Base-by-base conservation (phyloP, 2,113 vertebrate genomes). In the Thalassoma bifasciatum region DNA sequence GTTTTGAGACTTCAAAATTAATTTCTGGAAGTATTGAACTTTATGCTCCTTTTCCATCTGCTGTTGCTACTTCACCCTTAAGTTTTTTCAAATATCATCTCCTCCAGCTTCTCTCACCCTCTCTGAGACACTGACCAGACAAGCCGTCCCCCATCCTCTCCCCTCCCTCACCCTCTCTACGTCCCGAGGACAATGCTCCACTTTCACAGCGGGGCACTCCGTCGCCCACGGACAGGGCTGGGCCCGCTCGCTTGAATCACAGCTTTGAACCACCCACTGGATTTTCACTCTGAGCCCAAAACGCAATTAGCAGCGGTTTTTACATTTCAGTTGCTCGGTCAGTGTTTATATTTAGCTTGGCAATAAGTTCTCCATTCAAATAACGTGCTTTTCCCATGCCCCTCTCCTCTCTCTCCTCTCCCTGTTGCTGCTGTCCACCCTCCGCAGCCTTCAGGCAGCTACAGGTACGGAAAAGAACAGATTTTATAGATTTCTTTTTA, bases 251-350 rank as follows among this genome's bases (percentile, higher is more conserved):
- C 81, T 74, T 91, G 87, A 91, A 85, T 88, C 81, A 42, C 59
- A 69, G 80, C 91, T 92, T 91, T 91, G 92, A 93, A 91, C 87
- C 91, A 66, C 92, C 92, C 90, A 90, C 89, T 90, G 86, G 84
- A 91, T 86, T 75, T 84, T 79, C 54, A 8, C 76, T 81, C 85
- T 77, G 63, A 90, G 82, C 77, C 86, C 56, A 37, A 12, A 80
- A 83, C 30, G 82, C 86, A 90, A 91, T 92, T 91, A 91, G 85
- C 79, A 66, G 83, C 13, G 78, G 61, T 87, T 93, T 91, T 65
- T 66, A 79, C 86, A 69, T 91, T 91, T 86, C 82, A 88, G 74
- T 72, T 82, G 82, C 83, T 72, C 87, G 83, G 84, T 82, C 82
- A 68, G 62, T 79, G 83, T 84, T 88, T 90, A 87, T 90, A 86